Conservation (phyloP, 1,140 invertebrate genomes). For the Globodera ellingtonae region DNA sequence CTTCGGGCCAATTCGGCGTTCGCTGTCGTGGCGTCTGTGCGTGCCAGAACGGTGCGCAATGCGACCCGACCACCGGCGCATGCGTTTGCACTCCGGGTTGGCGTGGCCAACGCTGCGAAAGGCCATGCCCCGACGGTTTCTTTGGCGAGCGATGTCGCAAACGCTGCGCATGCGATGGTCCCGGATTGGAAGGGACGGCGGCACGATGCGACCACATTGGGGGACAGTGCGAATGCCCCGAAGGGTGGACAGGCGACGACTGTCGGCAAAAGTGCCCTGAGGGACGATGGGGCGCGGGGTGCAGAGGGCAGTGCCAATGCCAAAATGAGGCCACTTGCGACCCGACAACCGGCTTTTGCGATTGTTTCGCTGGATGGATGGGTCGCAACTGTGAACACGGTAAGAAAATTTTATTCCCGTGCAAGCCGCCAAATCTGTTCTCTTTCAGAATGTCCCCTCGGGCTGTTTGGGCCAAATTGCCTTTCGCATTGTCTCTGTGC, state of each 20-base stretch:
- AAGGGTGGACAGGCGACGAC: conserved; percentile 70
- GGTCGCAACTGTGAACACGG: conserved; percentile 66
- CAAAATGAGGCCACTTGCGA: conserved; percentile 59
- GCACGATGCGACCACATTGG: conserved; percentile 65
- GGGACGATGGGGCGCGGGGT: conserved; percentile 53
- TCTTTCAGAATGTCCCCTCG: conserved; percentile 64
- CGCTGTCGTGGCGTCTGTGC: conserved; percentile 81
- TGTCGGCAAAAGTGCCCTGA: conserved; percentile 61
- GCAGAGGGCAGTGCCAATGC: conserved; percentile 47
- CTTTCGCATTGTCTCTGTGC: conserved; percentile 61
- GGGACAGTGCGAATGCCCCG: conserved; percentile 80
- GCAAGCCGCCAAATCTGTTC: not conserved
- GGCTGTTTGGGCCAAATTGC: conserved; percentile 66
- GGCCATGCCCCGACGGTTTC: conserved; percentile 73
- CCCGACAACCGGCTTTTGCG: conserved; percentile 67
- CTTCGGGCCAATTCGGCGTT: conserved; percentile 76
- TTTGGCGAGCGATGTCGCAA: conserved; percentile 54
- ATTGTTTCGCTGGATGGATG: conserved; percentile 67
- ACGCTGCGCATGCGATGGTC: conserved; percentile 49
- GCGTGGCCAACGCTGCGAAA: conserved; percentile 75
- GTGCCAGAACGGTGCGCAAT: conserved; percentile 87
- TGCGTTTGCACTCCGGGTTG: conserved; percentile 81
- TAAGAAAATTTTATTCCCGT: not conserved
- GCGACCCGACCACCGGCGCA: conserved; percentile 76
- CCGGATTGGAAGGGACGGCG: conserved; percentile 20